phyloP scores from a whole-genome alignment of 1,140 invertebrate species.

The Drosophila aff. region DNA sequence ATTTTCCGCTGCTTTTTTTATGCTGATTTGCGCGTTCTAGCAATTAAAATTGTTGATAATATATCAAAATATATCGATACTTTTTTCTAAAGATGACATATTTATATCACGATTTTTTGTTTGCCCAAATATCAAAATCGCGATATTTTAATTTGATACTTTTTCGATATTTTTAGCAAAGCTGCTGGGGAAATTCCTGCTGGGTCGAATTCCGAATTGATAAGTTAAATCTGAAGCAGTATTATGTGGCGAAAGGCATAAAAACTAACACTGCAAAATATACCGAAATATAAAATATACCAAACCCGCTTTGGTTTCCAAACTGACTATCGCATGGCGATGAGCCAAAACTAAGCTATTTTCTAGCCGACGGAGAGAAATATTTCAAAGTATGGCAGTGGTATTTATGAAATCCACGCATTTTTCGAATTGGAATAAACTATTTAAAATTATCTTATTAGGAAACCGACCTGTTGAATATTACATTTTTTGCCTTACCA shows the following conservation, averaged over 20 bases:
- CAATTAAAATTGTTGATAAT: no score
- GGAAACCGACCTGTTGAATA: neutral
- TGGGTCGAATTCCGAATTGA: no score
- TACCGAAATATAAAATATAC: neutral
- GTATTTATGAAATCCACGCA: neutral
- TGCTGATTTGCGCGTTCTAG: constrained; percentile 61
- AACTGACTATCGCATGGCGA: neutral
- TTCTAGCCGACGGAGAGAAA: neutral
- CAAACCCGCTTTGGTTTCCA: neutral
- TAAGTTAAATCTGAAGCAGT: constrained; percentile 12
- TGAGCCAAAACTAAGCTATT: neutral
- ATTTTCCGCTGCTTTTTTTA: constrained; percentile 48
- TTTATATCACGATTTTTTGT: no score
- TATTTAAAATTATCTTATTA: neutral
- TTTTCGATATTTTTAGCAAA: no score
- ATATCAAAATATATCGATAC: neutral
- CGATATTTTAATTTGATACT: no score
- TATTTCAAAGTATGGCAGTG: no score
- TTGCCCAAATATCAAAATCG: no score
- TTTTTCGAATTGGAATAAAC: neutral
- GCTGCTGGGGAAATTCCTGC: no score
- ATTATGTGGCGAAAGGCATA: neutral
- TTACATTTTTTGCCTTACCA: no score
- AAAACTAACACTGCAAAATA: neutral
- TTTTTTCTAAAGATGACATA: no score